phyloP scores from a whole-genome alignment of 2,797 vertebrate genomes.

The Xenentodon cancila region DNA sequence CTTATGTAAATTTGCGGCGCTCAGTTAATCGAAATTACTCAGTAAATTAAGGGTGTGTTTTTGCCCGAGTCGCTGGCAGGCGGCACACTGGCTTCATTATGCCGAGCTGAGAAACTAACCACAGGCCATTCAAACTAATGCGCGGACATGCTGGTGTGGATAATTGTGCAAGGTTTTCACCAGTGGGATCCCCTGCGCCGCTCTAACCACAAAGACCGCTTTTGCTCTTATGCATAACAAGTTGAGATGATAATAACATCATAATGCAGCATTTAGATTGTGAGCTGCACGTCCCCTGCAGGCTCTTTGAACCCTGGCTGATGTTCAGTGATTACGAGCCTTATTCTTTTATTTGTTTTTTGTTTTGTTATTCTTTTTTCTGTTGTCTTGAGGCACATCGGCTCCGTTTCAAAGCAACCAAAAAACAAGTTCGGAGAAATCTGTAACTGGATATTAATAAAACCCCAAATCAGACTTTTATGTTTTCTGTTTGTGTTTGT shows the following conservation, averaged over 20 bases:
- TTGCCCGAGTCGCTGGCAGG: constrained; percentile 26
- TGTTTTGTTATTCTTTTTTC: no score
- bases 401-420: no score
- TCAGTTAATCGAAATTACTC: constrained; percentile 38
- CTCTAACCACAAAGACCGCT: constrained; percentile 18
- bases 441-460: no score
- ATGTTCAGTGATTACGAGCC: no score
- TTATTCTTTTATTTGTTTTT: no score
- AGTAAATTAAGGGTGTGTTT: constrained; percentile 18
- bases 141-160: constrained; percentile 13
- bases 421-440: no score
- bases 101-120: constrained; percentile 41
- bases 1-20: constrained; percentile 18
- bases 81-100: constrained; percentile 45
- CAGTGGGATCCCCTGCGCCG: constrained; percentile 17
- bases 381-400: no score
- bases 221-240: constrained; percentile 34
- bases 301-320: no score
- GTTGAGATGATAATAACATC: constrained; percentile 45
- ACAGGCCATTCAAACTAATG: constrained; percentile 38
- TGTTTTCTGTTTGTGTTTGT: no score
- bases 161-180: constrained; percentile 25
- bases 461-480: no score
- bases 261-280: constrained; percentile 32
- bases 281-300: no score